A percentile compares a stretch with the other conserved stretches of the same genome.
Evolutionary conservation across 2,888 invertebrate genomes (phyloP).

Genomic region (Microplitis deprimator): DNA sequence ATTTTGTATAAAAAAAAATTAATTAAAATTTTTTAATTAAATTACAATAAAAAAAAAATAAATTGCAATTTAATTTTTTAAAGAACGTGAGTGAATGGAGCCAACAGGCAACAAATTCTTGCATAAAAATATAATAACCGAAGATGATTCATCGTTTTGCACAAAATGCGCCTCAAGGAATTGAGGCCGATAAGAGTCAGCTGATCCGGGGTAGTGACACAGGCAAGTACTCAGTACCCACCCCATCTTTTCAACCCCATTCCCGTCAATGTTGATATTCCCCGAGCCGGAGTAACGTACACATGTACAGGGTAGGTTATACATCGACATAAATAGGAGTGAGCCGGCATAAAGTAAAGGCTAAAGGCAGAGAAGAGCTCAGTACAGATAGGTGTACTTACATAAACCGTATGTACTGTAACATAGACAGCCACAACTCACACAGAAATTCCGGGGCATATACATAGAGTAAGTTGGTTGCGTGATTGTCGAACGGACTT

Average conservation of each 20-base stretch:
- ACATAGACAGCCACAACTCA: neutral
- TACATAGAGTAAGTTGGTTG: conserved; percentile 37
- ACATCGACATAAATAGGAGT: neutral
- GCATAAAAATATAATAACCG: neutral
- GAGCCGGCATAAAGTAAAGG: neutral
- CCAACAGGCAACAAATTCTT: neutral
- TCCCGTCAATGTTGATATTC: neutral
- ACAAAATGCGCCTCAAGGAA: conserved; percentile 24
- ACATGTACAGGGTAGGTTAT: conserved; percentile 6
- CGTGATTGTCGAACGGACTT: conserved; percentile 45
- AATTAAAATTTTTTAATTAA: too few relatives aligned
- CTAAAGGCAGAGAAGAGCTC: neutral
- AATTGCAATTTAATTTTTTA: neutral
- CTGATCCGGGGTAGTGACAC: conserved; percentile 34
- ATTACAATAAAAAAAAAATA: too few relatives aligned
- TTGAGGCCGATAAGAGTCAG: conserved; percentile 37
- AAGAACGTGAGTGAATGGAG: neutral
- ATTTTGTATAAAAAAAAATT: too few relatives aligned
- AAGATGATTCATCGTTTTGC: conserved; percentile 28
- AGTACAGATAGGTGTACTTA: conserved; percentile 5
- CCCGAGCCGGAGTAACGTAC: neutral
- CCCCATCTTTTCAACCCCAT: too few relatives aligned
- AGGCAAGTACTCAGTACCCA: conserved; percentile 10
- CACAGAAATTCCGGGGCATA: conserved; percentile 11
- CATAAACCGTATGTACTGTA: conserved; percentile 5